Evolutionary conservation across 2,888 invertebrate species (phyloP), one percentile per base, ranked within the genome.

Genomic region (Dinocampus coccinellae): DNA sequence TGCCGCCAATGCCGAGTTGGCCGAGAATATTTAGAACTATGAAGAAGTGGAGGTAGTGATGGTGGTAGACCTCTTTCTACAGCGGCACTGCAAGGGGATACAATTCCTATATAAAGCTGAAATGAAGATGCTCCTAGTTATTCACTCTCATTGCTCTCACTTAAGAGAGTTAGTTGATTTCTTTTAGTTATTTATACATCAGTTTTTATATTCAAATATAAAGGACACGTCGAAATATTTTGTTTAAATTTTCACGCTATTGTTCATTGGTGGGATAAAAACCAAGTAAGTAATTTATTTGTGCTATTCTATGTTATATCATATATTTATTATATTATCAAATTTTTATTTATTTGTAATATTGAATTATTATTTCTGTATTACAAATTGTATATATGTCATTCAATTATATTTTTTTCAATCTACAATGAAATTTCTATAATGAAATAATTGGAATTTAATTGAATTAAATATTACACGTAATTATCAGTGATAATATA

Each of bases 71-170:
- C 82, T 78, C 79, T 84, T 83, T 83, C 83, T 84, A 81, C 81
- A 79, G 79, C 79, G 33, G 34, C 29, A 29, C 78, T 75, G 77
- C 76, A 78, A 83, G 85, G 85, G 85, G 85, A 83, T 83, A 84
- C 85, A 85, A 85, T 86, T 84, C 83, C 86, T 87, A 87, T 87
- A 87, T 87, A 87, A 87, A 87, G 87, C 84, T 84, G 83, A 83
- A 86, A 86, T 86, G 87, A 87, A 87, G 87, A 86, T 87, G 86
- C 85, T 87, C 84, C 82, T 82, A 84, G 87, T 82, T 87, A 86
- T 87, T 87, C 87, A 84, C 87, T 87, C 85, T 86, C 84, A 85
- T 86, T 86, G 87, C 87, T 87, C 87, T 83, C 82, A 52, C 65
- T 81, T 82, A 83, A 85, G 81, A 82, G 80, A 80, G 83, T 79